A percentile compares a stretch with the other conserved stretches of the same genome.
Conservation (phyloP, 1,140 invertebrate species). For the Cylas formicarius region DNA sequence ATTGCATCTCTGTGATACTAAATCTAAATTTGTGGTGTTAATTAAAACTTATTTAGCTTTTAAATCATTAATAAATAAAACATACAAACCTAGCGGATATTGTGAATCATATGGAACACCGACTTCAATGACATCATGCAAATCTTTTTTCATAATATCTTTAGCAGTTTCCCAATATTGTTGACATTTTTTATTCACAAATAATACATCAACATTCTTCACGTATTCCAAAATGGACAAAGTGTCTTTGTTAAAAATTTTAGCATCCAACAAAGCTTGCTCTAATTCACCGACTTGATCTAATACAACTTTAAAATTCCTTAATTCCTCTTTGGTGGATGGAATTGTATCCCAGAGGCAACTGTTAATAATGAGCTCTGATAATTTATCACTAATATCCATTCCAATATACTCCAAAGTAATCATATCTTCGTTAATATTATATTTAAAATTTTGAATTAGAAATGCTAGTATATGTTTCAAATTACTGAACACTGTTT, state of each 20-base stretch:
- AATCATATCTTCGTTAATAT: conserved; percentile 44
- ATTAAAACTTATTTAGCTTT: not conserved
- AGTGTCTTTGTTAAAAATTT: conserved; percentile 47
- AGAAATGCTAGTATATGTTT: conserved; percentile 54
- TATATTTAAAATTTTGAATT: conserved; percentile 49
- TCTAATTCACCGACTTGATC: conserved; percentile 61
- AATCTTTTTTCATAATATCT: conserved; percentile 70
- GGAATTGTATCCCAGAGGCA: conserved; percentile 72
- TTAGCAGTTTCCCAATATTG: conserved; percentile 63
- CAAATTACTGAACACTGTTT: conserved; percentile 54
- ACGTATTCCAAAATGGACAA: conserved; percentile 53
- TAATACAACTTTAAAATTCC: conserved; percentile 57
- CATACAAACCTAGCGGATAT: conserved; percentile 19
- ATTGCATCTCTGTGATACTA: no score
- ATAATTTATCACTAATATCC: conserved; percentile 54
- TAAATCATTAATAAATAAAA: not conserved
- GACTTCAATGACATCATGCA: conserved; percentile 66
- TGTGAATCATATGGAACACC: conserved; percentile 37
- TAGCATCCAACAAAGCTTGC: conserved; percentile 50
- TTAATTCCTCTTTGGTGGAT: conserved; percentile 59
- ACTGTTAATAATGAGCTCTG: conserved; percentile 60
- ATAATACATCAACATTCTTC: conserved; percentile 68
- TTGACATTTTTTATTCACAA: conserved; percentile 70
- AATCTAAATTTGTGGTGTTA: no score
- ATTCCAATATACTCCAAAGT: conserved; percentile 57